These are phyloP conservation scores for Lepidiolamprologus cunningtoni DNA, from an alignment of 2,113 vertebrate species.

Conservation along the genomic window DNA sequence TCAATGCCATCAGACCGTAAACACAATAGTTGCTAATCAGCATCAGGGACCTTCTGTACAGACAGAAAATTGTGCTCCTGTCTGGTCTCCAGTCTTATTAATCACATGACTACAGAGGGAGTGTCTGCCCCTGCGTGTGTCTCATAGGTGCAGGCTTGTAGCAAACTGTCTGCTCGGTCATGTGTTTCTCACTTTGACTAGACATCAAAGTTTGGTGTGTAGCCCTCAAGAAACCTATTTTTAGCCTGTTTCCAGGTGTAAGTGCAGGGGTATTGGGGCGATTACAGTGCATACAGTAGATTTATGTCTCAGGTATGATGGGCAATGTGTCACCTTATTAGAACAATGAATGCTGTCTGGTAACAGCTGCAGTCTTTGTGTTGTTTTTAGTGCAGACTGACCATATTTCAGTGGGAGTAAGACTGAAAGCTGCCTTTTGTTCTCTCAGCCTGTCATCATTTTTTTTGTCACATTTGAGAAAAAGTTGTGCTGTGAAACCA, in stretches of 20 bases:
- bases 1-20: not conserved
- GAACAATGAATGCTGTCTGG: constrained; percentile 26
- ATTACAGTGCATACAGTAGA: not conserved
- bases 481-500: not conserved
- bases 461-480: not conserved
- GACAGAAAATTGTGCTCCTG: constrained; percentile 19
- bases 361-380: constrained; percentile 23
- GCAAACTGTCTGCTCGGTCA: not conserved
- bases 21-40: constrained; percentile 2
- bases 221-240: constrained; percentile 12
- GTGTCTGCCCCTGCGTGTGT: constrained; percentile 15
- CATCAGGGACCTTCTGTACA: not conserved
- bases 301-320: not conserved
- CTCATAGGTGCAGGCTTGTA: constrained; percentile 7
- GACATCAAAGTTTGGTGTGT: not conserved
- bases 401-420: not conserved
- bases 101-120: constrained; percentile 24
- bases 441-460: not conserved
- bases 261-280: not conserved
- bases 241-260: constrained; percentile 31
- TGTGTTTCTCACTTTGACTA: not conserved
- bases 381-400: not conserved
- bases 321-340: constrained; percentile 20
- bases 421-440: not conserved
- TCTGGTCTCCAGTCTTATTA: constrained; percentile 43